A percentile compares a stretch with the other conserved stretches of the same genome.
These are phyloP conservation scores for Paraescarpia echinospica DNA, from an alignment of 1,140 invertebrate genomes.

Conservation along the genomic window DNA sequence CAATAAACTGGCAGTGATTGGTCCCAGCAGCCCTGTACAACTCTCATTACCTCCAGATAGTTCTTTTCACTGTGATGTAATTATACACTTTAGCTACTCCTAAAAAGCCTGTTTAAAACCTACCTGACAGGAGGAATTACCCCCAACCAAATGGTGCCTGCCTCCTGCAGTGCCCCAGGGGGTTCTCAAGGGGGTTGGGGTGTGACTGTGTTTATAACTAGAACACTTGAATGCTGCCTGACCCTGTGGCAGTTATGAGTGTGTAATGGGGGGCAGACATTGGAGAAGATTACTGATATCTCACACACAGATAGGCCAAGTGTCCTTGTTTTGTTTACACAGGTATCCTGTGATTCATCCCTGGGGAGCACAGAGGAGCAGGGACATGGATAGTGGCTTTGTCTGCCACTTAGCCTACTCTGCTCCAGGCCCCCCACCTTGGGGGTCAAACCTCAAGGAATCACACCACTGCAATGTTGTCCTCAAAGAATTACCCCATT, in stretches of 20 bases:
- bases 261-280: not conserved
- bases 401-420: not conserved
- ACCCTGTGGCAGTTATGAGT: not conserved
- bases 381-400: not conserved
- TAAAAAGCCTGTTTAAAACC: not conserved
- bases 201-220: not conserved
- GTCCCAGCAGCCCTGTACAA: not conserved
- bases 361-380: not conserved
- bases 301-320: not conserved
- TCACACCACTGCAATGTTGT: not conserved
- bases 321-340: not conserved
- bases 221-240: not conserved
- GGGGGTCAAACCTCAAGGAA: not conserved
- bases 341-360: not conserved
- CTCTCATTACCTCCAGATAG: not conserved
- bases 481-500: not conserved
- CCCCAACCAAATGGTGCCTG: not conserved
- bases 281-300: slow-evolving; percentile 5
- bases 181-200: not conserved
- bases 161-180: not conserved
- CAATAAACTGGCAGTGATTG: not conserved
- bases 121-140: not conserved
- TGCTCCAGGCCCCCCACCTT: not conserved
- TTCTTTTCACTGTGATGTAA: not conserved
- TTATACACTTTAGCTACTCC: not conserved